phyloP scores from a whole-genome alignment of 1,140 invertebrate genomes.

The Diorhabda sublineata region DNA sequence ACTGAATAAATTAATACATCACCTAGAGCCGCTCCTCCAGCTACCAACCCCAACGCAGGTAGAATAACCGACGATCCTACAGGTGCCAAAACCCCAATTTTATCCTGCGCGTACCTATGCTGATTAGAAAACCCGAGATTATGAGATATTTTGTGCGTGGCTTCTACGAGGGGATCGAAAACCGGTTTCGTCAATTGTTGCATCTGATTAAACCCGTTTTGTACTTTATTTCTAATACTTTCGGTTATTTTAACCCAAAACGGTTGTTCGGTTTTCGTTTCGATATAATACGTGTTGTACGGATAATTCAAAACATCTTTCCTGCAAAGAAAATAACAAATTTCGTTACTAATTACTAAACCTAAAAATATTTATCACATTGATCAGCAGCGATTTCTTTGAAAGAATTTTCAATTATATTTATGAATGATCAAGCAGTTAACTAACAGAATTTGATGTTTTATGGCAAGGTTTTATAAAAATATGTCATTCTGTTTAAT shows the following conservation, averaged over 20 bases:
- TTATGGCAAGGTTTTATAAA: too few species aligned
- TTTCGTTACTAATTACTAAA: slow-evolving; percentile 14
- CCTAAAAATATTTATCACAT: too few species aligned
- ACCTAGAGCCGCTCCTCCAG: slow-evolving; percentile 72
- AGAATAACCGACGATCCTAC: slow-evolving; percentile 58
- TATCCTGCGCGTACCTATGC: slow-evolving; percentile 59
- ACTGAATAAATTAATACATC: not conserved
- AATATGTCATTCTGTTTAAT: too few species aligned
- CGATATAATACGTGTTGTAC: slow-evolving; percentile 51
- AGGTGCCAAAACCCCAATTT: slow-evolving; percentile 60
- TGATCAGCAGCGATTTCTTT: too few species aligned
- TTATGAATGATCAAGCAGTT: too few species aligned
- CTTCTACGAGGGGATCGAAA: slow-evolving; percentile 68
- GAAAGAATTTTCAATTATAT: too few species aligned
- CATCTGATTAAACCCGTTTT: slow-evolving; percentile 64
- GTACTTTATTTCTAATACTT: slow-evolving; percentile 66
- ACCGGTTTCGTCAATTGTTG: slow-evolving; percentile 66
- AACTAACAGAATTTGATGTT: too few species aligned
- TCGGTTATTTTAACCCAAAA: slow-evolving; percentile 70
- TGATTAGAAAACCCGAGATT: slow-evolving; percentile 62
- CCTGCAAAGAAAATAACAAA: slow-evolving; percentile 24
- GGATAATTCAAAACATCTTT: slow-evolving; percentile 51
- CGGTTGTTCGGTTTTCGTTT: slow-evolving; percentile 55
- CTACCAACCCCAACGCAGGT: slow-evolving; percentile 70
- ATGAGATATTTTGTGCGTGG: slow-evolving; percentile 70